A percentile compares a stretch with the other conserved stretches of the same genome.
phyloP scores from a whole-genome alignment of 2,888 invertebrate genomes.

The Nowickia ferox region DNA sequence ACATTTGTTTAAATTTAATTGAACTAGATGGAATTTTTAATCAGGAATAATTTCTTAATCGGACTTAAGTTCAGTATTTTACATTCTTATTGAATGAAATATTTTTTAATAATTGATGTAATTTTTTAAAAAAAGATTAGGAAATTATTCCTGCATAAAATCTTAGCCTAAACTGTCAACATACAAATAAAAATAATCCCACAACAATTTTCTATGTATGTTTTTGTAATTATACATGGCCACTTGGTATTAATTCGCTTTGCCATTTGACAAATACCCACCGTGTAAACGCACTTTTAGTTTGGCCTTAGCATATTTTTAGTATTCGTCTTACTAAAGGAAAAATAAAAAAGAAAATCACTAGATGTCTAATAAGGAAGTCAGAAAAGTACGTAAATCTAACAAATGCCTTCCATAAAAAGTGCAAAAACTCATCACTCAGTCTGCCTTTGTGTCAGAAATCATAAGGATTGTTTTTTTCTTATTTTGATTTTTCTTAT shows the following conservation, averaged over 20 bases:
- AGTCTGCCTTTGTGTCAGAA: slow-evolving; percentile 59
- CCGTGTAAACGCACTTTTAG: slow-evolving; percentile 2
- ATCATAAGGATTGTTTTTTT: slow-evolving; percentile 51
- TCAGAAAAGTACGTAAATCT: slow-evolving; percentile 40
- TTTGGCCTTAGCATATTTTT: slow-evolving; percentile 41
- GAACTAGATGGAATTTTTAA: too few species aligned
- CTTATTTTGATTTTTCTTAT: slow-evolving; percentile 27
- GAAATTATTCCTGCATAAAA: too few species aligned
- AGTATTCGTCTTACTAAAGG: slow-evolving; percentile 15
- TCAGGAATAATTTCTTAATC: too few species aligned
- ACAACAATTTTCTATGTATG: too few species aligned
- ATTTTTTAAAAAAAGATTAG: too few species aligned
- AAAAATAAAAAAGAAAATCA: neutral
- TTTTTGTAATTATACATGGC: too few species aligned
- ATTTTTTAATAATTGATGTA: too few species aligned
- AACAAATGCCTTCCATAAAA: slow-evolving; percentile 53
- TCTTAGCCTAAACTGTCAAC: too few species aligned
- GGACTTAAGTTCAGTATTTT: too few species aligned
- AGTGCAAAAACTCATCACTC: slow-evolving; percentile 62
- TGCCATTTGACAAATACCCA: neutral
- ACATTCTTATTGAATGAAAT: too few species aligned
- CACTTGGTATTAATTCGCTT: neutral
- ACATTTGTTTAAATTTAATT: too few species aligned
- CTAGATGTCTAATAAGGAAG: slow-evolving; percentile 58
- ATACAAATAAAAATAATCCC: too few species aligned